Base-by-base conservation (phyloP, 2,113 vertebrate species). In the Paradisaea rubra region DNA sequence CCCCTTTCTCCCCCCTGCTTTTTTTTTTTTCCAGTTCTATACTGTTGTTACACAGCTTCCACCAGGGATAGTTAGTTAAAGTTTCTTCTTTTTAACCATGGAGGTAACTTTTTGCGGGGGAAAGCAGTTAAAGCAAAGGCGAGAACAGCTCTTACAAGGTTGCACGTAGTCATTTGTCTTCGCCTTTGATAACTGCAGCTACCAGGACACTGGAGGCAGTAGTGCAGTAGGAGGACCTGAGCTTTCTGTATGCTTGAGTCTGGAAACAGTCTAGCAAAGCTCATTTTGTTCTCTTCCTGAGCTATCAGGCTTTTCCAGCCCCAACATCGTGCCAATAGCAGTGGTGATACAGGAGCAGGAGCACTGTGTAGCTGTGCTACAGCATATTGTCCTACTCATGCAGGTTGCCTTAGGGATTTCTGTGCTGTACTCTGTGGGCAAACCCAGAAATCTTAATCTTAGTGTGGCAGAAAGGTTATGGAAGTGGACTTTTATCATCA, bases 231-330 rank as follows among this genome's bases (percentile, higher is more conserved):
- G 54, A 45, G 8, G 52, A 70, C 23, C 28, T 41, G 37, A 81
- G 23, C 41, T 69, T 79, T 90, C 15, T 80, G n/a, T 39, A 5
- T 68, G 20, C 24, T 41, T 41, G 44, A 76, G 53, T 41, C 39
- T 83, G 71, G 63, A 80, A 88, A 57, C 71, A 70, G 14, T 45
- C 68, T 83, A n/a, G 31, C 71, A 72, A 70, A 91, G 42, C 76
- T 92, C 54, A n/a, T 80, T 53, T 92, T 53, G 3, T 72, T 10
- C 45, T 86, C 20, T 49, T 56, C 31, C 45, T 65, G 53, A 45
- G 78, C 27, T 81, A 1, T 39, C 49, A 71, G 91, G 76, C 71
- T 88, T 88, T 92, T 91, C 50, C 80, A 92, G 71, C 41, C 54
- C 31, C 31, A 61, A 50, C 31, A 41, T 72, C 83, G 57, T 86